Percentiles rank a stretch among this genome's conserved stretches.
phyloP scores from a whole-genome alignment of 2,888 invertebrate species.

The Coecobrya sp. region DNA sequence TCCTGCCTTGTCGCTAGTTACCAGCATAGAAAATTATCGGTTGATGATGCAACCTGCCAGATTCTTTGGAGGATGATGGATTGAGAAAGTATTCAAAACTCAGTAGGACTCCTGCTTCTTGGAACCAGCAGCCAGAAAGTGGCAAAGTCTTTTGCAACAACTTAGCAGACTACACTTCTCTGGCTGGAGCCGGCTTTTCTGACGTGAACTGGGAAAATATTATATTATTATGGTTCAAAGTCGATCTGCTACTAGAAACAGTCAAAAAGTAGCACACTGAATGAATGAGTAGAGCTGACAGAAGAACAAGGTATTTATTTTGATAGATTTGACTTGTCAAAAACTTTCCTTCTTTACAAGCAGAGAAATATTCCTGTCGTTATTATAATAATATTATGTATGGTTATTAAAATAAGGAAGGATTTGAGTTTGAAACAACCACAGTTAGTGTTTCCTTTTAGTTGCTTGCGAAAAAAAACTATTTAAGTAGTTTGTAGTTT shows the following conservation, averaged over 20 bases:
- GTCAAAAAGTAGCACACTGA: constrained; percentile 21
- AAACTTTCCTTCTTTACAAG: constrained; percentile 60
- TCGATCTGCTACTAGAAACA: not conserved
- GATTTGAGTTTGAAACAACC: constrained; percentile 24
- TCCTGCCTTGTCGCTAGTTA: not conserved
- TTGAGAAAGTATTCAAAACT: constrained; percentile 71
- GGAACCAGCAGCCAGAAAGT: not conserved
- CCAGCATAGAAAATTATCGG: constrained; percentile 39
- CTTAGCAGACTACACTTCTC: not conserved
- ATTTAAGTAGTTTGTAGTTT: no score
- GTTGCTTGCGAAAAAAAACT: not conserved
- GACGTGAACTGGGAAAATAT: constrained; percentile 12
- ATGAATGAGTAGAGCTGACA: constrained; percentile 49
- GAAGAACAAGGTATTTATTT: constrained; percentile 75
- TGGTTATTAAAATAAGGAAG: constrained; percentile 48
- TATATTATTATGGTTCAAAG: constrained; percentile 16
- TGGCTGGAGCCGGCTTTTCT: constrained; percentile 37
- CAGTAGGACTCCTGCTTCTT: constrained; percentile 66
- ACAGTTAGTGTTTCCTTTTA: not conserved
- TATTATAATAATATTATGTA: constrained; percentile 58
- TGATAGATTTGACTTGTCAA: constrained; percentile 80
- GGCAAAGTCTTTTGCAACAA: constrained; percentile 51
- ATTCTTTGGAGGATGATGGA: constrained; percentile 71
- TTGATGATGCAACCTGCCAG: constrained; percentile 73
- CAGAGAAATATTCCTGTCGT: constrained; percentile 40